Percentiles rank a stretch among this genome's conserved stretches.
Evolutionary conservation across 2,888 invertebrate genomes (phyloP).

Genomic region (Megalurothrips usitatus): DNA sequence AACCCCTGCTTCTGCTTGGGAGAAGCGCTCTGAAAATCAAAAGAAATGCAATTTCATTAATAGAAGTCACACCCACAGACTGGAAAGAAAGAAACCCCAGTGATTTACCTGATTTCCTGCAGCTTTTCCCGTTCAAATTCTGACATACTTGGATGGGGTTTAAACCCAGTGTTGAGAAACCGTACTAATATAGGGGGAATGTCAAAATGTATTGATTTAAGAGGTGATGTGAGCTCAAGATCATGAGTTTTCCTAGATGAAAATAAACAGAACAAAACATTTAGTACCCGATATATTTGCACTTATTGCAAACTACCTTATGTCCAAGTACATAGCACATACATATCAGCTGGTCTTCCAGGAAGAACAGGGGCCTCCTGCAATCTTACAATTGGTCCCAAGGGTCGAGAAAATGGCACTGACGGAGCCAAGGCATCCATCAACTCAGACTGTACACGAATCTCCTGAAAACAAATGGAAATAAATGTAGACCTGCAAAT

Average conservation of each 20-base stretch:
- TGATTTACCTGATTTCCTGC: neutral
- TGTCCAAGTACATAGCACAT: neutral
- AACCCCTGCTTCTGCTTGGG: neutral
- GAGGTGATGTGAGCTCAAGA: neutral
- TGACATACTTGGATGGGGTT: constrained; percentile 35
- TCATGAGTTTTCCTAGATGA: neutral
- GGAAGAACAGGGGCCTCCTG: constrained; percentile 30
- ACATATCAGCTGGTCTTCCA: constrained; percentile 35
- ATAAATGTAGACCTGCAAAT: too few species aligned
- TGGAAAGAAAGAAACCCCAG: neutral
- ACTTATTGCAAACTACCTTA: neutral
- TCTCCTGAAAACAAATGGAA: constrained; percentile 34
- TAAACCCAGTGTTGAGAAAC: constrained; percentile 36
- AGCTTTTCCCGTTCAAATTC: neutral
- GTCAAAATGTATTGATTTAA: constrained; percentile 28
- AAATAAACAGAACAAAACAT: neutral
- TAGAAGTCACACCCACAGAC: too few species aligned
- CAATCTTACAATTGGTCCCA: constrained; percentile 34
- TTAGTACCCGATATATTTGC: neutral
- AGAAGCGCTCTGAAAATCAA: neutral
- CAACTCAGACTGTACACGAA: constrained; percentile 37
- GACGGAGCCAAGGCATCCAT: constrained; percentile 38
- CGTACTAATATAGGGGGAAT: constrained; percentile 34
- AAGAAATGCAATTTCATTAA: neutral
- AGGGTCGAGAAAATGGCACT: constrained; percentile 32